These are phyloP conservation scores for Natrix natrix DNA, from an alignment of 2,797 vertebrate genomes.

Conservation along the genomic window DNA sequence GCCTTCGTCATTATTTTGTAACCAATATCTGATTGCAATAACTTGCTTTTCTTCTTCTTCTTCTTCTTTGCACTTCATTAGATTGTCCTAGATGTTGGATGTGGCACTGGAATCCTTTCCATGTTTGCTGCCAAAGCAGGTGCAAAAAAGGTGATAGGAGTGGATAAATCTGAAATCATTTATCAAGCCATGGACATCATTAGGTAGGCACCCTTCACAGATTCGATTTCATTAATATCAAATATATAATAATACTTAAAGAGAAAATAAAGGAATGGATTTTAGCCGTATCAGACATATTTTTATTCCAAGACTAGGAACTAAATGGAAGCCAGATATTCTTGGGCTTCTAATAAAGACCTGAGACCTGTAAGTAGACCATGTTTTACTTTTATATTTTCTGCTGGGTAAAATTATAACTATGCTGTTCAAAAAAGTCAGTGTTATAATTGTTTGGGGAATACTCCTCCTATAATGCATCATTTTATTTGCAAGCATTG, in stretches of 20 bases:
- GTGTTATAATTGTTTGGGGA: background rate
- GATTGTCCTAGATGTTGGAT: conserved; percentile 95
- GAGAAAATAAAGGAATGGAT: background rate
- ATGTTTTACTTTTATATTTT: background rate
- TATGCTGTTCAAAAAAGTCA: background rate
- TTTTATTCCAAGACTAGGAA: background rate
- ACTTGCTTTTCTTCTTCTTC: background rate
- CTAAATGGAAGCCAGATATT: background rate
- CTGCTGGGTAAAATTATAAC: background rate
- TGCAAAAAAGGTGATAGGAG: conserved; percentile 87
- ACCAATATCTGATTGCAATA: background rate
- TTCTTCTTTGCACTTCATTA: conserved; percentile 46
- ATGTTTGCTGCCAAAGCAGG: conserved; percentile 94
- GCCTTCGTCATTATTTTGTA: background rate
- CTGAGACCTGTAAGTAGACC: background rate
- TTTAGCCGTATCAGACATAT: background rate
- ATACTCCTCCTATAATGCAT: background rate
- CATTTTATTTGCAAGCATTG: background rate
- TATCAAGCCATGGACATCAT: conserved; percentile 97
- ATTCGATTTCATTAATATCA: background rate
- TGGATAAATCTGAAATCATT: conserved; percentile 95
- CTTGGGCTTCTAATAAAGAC: background rate
- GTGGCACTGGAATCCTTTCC: conserved; percentile 93
- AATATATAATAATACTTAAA: background rate
- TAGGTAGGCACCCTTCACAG: conserved; percentile 73